phyloP scores from a whole-genome alignment of 2,888 invertebrate genomes.

The Axea sp. region DNA sequence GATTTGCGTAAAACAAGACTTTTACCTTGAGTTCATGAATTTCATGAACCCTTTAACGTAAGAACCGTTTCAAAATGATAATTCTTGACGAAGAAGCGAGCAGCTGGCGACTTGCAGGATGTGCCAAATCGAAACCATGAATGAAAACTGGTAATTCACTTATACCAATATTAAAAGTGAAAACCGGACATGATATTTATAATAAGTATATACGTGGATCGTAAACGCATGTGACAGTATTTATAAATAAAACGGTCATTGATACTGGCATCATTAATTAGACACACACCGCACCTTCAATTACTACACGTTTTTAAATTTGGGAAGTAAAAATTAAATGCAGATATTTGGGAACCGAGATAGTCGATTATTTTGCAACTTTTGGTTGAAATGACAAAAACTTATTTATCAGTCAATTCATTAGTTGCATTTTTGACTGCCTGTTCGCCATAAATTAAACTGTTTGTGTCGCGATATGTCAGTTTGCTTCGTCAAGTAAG shows the following conservation, averaged over 20 bases:
- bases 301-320: conserved; percentile 8
- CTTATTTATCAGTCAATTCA: conserved; percentile 45
- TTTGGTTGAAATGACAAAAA: conserved; percentile 10
- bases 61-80: conserved; percentile 11
- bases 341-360: conserved; percentile 19
- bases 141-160: conserved; percentile 34
- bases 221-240: neutral
- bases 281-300: conserved; percentile 14
- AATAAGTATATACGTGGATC: neutral
- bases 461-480: conserved; percentile 27
- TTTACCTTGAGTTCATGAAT: conserved; percentile 5
- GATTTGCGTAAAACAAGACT: conserved; percentile 12
- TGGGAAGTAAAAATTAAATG: conserved; percentile 14
- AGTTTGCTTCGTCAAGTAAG: conserved; percentile 42
- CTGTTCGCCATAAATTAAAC: conserved; percentile 45
- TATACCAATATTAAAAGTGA: conserved; percentile 25
- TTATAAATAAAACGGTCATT: conserved; percentile 25
- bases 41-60: conserved; percentile 13
- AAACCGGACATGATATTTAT: conserved; percentile 32
- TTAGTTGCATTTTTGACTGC: conserved; percentile 39
- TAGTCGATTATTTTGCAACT: conserved; percentile 6
- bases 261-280: conserved; percentile 20
- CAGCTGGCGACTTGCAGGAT: conserved; percentile 8
- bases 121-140: conserved; percentile 24
- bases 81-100: conserved; percentile 8